Percentiles rank a stretch among this genome's conserved stretches.
Evolutionary conservation across 1,140 invertebrate species (phyloP).

Genomic region (Atopsyche davidsoni): DNA sequence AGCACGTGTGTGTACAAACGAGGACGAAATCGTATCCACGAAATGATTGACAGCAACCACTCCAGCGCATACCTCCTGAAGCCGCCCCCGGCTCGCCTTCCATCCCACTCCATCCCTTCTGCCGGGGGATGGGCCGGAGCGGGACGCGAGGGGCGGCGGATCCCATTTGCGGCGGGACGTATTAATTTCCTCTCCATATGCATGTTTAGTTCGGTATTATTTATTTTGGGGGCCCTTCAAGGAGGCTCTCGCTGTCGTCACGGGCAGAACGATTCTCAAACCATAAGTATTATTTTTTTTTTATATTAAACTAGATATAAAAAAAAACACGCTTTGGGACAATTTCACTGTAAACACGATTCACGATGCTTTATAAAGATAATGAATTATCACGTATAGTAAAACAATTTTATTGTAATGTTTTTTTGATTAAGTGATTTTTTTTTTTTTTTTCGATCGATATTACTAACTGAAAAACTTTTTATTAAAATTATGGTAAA

Average conservation of each 20-base stretch:
- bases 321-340: not conserved
- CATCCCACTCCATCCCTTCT: not conserved
- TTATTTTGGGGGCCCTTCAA: conserved; percentile 24
- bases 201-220: conserved; percentile 26
- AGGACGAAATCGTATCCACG: conserved; percentile 17
- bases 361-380: not conserved
- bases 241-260: conserved; percentile 13
- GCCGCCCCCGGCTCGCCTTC: not conserved
- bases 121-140: not conserved
- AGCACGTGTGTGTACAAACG: not conserved
- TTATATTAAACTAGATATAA: not conserved
- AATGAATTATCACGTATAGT: not conserved
- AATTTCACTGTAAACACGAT: not conserved
- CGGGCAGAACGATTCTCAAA: conserved; percentile 8
- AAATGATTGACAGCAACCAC: conserved; percentile 29
- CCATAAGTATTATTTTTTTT: no score
- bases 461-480: not conserved
- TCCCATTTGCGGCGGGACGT: conserved; percentile 31
- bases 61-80: conserved; percentile 8
- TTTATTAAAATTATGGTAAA: not conserved
- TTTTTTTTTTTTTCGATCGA: not conserved
- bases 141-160: conserved; percentile 11
- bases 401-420: not conserved
- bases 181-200: conserved; percentile 31
- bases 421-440: not conserved